Evolutionary conservation across 2,113 vertebrate genomes (phyloP), one percentile per base, ranked within the genome.

Genomic region (Osmerus eperlanus): DNA sequence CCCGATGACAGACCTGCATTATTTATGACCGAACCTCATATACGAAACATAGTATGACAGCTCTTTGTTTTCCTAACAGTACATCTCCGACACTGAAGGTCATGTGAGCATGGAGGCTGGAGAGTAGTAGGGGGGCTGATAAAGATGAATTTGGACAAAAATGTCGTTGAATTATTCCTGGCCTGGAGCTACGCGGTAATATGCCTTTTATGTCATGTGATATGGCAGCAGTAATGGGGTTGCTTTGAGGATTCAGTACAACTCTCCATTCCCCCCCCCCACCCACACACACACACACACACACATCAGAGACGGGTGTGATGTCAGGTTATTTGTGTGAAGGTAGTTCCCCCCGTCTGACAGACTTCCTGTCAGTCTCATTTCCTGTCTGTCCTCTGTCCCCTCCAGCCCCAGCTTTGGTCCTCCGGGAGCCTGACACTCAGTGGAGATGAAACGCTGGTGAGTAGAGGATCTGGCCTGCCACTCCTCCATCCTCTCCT

Each of bases 381-480:
- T 18, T 67, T 59, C 60, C 56, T 14, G 64, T 25, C 56, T 65
- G 52, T 70, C 70, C 51, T 71, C 59, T 36, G 47, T 71, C 32
- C 28, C 63, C 53, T 9, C 23, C 7, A 73, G 78, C 67, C 18
- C 15, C 62, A 11, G 67, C 67, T 76, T 75, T 72, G 47, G 67
- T 73, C 74, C 55, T 61, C 56, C 18, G 41, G 25, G 55, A 52
- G 11, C 32, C 21, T 68, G 61, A 69, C 78, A 76, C 63, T 32
- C 47, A 68, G 71, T 68, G 64, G 74, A 78, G 75, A 72, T 72
- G 63, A 78, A 77, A 77, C 58, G 60, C 67, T 68, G 14, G 41
- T 47, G 32, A 59, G 71, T 9, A 7, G 41, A 47, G 41, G 9
- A 47, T 47, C 41, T 9, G 41, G 5, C 41, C 41, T 47, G 7